Evolutionary conservation across 2,797 vertebrate genomes (phyloP).

Genomic region (Phoeniculus purpureus): DNA sequence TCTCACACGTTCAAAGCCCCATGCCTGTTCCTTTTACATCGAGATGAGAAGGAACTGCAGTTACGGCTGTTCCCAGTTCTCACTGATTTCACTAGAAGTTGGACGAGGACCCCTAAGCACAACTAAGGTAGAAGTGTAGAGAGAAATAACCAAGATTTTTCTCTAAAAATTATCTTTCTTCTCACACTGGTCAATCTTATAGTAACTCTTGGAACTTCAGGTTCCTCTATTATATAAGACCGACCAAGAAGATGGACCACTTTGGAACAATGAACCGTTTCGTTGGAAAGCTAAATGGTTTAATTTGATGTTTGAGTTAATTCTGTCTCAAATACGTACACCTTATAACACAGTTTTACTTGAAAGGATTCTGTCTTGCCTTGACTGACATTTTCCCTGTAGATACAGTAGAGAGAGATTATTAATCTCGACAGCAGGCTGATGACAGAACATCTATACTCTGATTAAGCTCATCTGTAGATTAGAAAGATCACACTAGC

Average conservation of each 20-base stretch:
- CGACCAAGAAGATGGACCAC: background rate
- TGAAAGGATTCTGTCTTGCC: slow-evolving; percentile 15
- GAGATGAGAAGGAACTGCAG: background rate
- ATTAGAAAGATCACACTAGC: background rate
- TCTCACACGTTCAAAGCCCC: background rate
- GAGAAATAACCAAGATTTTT: background rate
- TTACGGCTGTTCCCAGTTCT: background rate
- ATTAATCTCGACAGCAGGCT: slow-evolving; percentile 9
- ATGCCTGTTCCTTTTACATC: background rate
- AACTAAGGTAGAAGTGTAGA: background rate
- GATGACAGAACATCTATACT: slow-evolving; percentile 28
- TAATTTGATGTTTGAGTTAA: background rate
- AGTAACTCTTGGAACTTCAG: background rate
- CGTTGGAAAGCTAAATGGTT: background rate
- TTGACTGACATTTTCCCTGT: slow-evolving; percentile 42
- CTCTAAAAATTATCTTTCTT: background rate
- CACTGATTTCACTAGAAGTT: background rate
- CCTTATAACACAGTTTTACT: slow-evolving; percentile 1
- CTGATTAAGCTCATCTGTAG: slow-evolving; percentile 43
- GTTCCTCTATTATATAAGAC: background rate
- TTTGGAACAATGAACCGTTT: background rate
- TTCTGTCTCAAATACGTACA: background rate
- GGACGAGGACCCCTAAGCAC: background rate
- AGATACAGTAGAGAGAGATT: background rate
- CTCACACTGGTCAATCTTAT: background rate